A percentile compares a stretch with the other conserved stretches of the same genome.
phyloP scores from a whole-genome alignment of 2,888 invertebrate species.

The Rhorus exstirpatorius region DNA sequence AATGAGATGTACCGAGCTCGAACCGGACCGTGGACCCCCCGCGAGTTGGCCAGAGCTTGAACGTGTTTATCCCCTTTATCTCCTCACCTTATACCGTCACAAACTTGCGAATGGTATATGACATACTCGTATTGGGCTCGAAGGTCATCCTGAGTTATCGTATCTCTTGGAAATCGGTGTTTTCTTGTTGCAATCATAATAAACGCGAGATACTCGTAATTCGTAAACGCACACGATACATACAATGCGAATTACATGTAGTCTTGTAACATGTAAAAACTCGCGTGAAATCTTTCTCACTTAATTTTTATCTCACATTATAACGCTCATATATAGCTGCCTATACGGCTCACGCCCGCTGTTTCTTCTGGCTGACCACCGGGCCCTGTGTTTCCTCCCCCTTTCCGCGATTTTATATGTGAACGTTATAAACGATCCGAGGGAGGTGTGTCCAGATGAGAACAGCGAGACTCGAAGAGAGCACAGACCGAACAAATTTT shows the following conservation, averaged over 20 bases:
- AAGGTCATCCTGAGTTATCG: conserved; percentile 56
- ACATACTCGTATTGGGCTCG: conserved; percentile 65
- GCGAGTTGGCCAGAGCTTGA: conserved; percentile 49
- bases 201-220: conserved; percentile 12
- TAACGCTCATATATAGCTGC: no score
- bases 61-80: conserved; percentile 17
- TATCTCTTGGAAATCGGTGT: conserved; percentile 63
- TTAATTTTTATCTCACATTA: no score
- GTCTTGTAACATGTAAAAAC: no score
- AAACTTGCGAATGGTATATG: conserved; percentile 33
- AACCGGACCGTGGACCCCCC: conserved; percentile 61
- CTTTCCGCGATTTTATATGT: neutral
- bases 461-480: neutral
- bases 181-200: conserved; percentile 11
- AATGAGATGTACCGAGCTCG: conserved; percentile 36
- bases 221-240: conserved; percentile 3
- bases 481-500: conserved; percentile 38
- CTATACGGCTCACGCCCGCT: no score
- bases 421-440: neutral
- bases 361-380: neutral
- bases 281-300: no score
- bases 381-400: neutral
- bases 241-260: neutral
- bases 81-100: neutral
- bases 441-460: conserved; percentile 13